Evolutionary conservation across 2,888 invertebrate genomes (phyloP).

Genomic region (Pteria penguin): DNA sequence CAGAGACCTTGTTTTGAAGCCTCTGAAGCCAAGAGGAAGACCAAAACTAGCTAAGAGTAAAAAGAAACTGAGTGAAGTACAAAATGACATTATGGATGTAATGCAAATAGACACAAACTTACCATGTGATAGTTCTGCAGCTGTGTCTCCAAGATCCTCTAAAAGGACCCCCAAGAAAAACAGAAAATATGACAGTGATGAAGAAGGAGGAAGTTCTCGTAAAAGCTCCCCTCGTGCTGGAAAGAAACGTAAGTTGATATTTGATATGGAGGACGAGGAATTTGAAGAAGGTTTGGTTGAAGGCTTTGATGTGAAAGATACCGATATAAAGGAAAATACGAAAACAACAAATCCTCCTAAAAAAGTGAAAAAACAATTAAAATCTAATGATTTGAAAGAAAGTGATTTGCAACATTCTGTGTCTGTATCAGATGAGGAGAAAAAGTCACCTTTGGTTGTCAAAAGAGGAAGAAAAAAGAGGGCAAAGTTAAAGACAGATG

Average conservation of each 20-base stretch:
- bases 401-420: neutral
- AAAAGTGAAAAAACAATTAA: conserved; percentile 36
- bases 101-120: neutral
- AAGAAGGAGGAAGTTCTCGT: conserved; percentile 25
- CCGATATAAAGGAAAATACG: conserved; percentile 32
- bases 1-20: neutral
- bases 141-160: conserved; percentile 36
- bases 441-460: conserved; percentile 12
- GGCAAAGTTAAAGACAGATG: conserved; percentile 32
- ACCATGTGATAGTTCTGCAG: conserved; percentile 9
- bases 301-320: conserved; percentile 32
- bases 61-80: neutral
- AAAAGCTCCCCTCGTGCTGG: conserved; percentile 31
- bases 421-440: conserved; percentile 4
- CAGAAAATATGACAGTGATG: conserved; percentile 44
- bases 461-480: conserved; percentile 44
- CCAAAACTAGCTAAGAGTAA: conserved; percentile 16
- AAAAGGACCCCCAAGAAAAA: conserved; percentile 44
- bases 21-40: conserved; percentile 16
- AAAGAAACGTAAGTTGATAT: conserved; percentile 29
- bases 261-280: conserved; percentile 39
- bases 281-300: conserved; percentile 23
- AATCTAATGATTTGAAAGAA: conserved; percentile 18
- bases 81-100: neutral
- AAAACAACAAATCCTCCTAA: conserved; percentile 36